A percentile compares a stretch with the other conserved stretches of the same genome.
Conservation (phyloP, 1,140 invertebrate species). For the Drosophila persimilis region DNA sequence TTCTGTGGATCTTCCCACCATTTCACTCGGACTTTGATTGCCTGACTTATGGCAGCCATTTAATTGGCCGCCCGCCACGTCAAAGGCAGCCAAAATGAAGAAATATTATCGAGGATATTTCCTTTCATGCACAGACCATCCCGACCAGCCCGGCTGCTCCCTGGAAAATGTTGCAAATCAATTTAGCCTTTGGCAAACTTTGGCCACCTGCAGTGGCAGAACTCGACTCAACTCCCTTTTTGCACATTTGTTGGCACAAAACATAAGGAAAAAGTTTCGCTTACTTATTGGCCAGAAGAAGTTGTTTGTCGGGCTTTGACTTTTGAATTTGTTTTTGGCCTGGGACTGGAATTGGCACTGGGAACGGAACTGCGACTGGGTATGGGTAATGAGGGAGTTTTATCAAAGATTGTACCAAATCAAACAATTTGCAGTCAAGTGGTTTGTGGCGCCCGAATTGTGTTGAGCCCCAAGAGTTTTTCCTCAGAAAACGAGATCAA, state of each 20-base stretch:
- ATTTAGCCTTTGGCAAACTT: conserved; percentile 68
- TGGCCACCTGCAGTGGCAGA: conserved; percentile 53
- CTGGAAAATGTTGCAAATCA: conserved; percentile 64
- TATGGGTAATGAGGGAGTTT: conserved; percentile 22
- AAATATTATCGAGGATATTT: conserved; percentile 52
- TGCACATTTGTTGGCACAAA: conserved; percentile 69
- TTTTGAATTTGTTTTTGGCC: conserved; percentile 28
- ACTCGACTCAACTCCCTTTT: conserved; percentile 16
- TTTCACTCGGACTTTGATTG: conserved; percentile 51
- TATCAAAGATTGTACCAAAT: conserved; percentile 32
- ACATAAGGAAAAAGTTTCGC: conserved; percentile 68
- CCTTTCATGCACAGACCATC: conserved; percentile 11
- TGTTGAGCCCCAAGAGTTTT: conserved; percentile 8
- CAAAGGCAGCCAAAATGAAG: conserved; percentile 66
- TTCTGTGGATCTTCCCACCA: too few species aligned
- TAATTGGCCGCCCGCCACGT: conserved; percentile 67
- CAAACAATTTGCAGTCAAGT: conserved; percentile 65
- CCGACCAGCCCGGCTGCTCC: not conserved
- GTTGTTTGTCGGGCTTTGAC: conserved; percentile 46
- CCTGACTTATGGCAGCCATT: conserved; percentile 65
- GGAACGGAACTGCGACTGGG: not conserved
- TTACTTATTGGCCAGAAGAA: conserved; percentile 69
- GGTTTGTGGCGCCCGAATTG: conserved; percentile 46
- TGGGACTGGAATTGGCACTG: conserved; percentile 3
- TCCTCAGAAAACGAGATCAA: not conserved